Evolutionary conservation across 2,113 vertebrate species (phyloP), one percentile per base, ranked within the genome.

Genomic region (Alethe castanea): DNA sequence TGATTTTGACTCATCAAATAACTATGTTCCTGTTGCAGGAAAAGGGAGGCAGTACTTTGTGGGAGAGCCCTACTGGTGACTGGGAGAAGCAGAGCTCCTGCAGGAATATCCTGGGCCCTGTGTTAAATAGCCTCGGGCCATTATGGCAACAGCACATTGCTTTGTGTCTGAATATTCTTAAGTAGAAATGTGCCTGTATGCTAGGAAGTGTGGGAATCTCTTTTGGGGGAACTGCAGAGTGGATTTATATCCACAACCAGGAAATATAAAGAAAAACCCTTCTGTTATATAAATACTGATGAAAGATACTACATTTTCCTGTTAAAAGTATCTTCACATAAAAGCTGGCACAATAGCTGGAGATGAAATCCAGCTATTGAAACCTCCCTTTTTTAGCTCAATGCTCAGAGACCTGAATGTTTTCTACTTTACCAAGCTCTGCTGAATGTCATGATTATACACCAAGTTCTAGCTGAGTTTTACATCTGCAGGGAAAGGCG

Each of bases 81-180:
- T 9, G 14, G 22, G 33, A 40, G 31, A 86, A 85, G 73, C 42
- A 83, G 40, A 83, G 42, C 38, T 91, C 44, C 57, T 25, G 22
- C 66, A 70, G 47, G n/a, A 88, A 70, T 16, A 45, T 5, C 11
- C 13, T 17, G 23, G 38, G 33, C n/a, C 23, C 35, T 29, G 10
- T 0, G 1, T 29, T 66, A 23, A 53, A 52, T 0, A 84, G 36
- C 56, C 20, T 3, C 0, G 0, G 29, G 57, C 10, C 52, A 17
- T 7, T 42, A 38, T 1, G 14, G 33, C 50, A 82, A 53, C 6
- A 71, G 36, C 48, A 38, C 31, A 56, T 44, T 22, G 52, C 24
- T 31, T 61, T 11, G 0, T 5, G 23, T 20, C 24, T 60, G 36
- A n/a, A 20, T 47, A 40, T 25, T 70, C n/a, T 29, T 36, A 64